Evolutionary conservation across 2,888 invertebrate genomes (phyloP), one percentile per base, ranked within the genome.

Genomic region (Chydorus sphaericus): DNA sequence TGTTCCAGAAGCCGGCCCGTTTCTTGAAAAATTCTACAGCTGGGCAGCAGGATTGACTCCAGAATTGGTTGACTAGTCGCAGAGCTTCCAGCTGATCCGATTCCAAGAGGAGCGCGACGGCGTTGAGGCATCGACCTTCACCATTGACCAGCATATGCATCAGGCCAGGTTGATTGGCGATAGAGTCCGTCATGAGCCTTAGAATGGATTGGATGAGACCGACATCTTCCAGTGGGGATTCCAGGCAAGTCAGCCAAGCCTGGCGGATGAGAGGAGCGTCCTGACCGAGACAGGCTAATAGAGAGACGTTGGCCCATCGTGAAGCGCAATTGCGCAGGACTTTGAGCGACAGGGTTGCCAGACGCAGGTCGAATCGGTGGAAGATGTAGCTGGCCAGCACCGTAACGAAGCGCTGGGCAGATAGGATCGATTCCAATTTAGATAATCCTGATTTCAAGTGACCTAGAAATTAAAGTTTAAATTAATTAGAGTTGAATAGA

Each of bases 341-440:
- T 29, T 20, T 28, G 3, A 69, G 66, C 20, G 71, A 68, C 36
- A 71, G 61, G 6, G 67, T 67, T 4, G 71, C 69, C 28, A 71
- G 62, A 26, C 66, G 61, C 6, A 68, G 66, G 58, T 70, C 69
- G 56, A 70, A 69, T 52, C 66, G 60, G 59, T 71, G 70, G 62
- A 68, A 70, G n/a, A 70, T 67, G 62, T 72, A 72, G 62, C 69
- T 66, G 7, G 70, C 69, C 8, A 71, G 66, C 28, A 66, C 68
- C 10, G 67, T 65, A 28, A 69, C 66, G 54, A 68, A 64, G 59
- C 70, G 68, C 20, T 66, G 50, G 6, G 18, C 49, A n/a, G 2
- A n/a, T 10, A 7, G 29, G 36, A 10, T 33, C 10, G 14, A 14
- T 33, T n/a, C n/a, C n/a, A n/a, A n/a, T n/a, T n/a, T n/a, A n/a